Conservation (phyloP, 2,888 invertebrate genomes). For the Cenopis cana region DNA sequence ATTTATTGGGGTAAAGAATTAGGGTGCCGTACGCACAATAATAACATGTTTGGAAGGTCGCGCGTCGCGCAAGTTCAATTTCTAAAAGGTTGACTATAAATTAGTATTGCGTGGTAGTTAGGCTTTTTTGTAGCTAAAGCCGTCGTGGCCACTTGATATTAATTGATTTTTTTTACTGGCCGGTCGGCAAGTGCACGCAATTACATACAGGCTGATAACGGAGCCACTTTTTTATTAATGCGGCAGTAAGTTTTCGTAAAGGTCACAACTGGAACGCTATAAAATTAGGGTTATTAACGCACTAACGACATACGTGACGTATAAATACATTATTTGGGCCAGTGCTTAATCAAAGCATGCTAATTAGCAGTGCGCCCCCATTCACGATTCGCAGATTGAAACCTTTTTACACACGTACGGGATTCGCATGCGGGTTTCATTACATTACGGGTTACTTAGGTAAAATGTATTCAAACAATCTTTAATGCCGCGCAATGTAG, state of each 20-base stretch:
- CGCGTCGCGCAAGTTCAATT: not conserved
- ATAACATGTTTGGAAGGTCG: slow-evolving; percentile 68
- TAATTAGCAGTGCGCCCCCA: slow-evolving; percentile 13
- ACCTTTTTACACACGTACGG: too few relatives aligned
- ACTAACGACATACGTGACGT: slow-evolving; percentile 27
- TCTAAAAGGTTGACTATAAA: not conserved
- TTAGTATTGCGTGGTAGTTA: not conserved
- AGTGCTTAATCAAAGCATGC: slow-evolving; percentile 18
- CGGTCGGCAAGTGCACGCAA: slow-evolving; percentile 64
- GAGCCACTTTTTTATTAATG: slow-evolving; percentile 41
- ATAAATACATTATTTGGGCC: slow-evolving; percentile 10
- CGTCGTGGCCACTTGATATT: slow-evolving; percentile 80
- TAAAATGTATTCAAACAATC: too few relatives aligned
- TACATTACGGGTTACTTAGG: too few relatives aligned
- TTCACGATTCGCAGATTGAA: slow-evolving; percentile 16
- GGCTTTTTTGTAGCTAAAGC: slow-evolving; percentile 40
- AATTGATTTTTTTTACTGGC: slow-evolving; percentile 72
- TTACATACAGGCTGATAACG: slow-evolving; percentile 47
- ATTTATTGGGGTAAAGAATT: slow-evolving; percentile 72
- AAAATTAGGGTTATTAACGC: slow-evolving; percentile 39
- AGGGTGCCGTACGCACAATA: slow-evolving; percentile 51
- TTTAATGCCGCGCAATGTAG: too few relatives aligned
- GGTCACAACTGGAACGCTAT: slow-evolving; percentile 36
- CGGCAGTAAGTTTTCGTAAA: slow-evolving; percentile 40
- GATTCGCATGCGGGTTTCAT: too few relatives aligned